Conservation (phyloP, 2,797 vertebrate species). For the Linurgus olivaceus region DNA sequence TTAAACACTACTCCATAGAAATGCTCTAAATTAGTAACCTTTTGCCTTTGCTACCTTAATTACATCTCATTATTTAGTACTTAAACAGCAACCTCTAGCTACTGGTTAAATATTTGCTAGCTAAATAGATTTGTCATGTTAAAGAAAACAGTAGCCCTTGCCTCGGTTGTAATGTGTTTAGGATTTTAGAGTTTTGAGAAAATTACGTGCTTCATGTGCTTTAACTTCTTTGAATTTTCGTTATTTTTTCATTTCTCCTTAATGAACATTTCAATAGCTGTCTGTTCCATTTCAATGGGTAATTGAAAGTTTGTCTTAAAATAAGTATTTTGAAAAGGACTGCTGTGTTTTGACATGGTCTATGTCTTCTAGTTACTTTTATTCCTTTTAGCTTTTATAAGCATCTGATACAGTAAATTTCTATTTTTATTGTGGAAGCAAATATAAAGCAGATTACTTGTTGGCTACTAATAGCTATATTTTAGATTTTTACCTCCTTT, state of each 20-base stretch:
- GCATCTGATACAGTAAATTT: background rate
- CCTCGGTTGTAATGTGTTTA: slow-evolving; percentile 32
- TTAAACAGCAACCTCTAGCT: slow-evolving; percentile 57
- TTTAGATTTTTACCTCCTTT: background rate
- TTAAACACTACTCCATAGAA: slow-evolving; percentile 61
- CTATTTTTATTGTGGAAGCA: background rate
- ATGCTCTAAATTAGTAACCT: slow-evolving; percentile 62
- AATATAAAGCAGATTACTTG: background rate
- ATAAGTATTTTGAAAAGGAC: background rate
- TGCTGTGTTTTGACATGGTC: background rate
- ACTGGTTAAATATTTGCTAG: slow-evolving; percentile 65
- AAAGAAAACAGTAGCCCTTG: slow-evolving; percentile 39
- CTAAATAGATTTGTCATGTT: slow-evolving; percentile 63
- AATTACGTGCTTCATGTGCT: background rate
- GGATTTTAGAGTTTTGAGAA: slow-evolving; percentile 26
- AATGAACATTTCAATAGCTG: background rate
- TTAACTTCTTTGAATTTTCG: background rate
- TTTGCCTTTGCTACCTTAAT: slow-evolving; percentile 71
- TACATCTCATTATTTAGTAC: slow-evolving; percentile 56
- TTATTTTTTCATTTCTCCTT: background rate
- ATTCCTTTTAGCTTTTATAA: background rate
- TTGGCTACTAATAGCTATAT: background rate
- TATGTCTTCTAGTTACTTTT: background rate
- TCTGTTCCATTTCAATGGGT: background rate
- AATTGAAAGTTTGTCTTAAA: background rate